Evolutionary conservation across 2,113 vertebrate species (phyloP).

Genomic region (Campylomormyrus tamandua): DNA sequence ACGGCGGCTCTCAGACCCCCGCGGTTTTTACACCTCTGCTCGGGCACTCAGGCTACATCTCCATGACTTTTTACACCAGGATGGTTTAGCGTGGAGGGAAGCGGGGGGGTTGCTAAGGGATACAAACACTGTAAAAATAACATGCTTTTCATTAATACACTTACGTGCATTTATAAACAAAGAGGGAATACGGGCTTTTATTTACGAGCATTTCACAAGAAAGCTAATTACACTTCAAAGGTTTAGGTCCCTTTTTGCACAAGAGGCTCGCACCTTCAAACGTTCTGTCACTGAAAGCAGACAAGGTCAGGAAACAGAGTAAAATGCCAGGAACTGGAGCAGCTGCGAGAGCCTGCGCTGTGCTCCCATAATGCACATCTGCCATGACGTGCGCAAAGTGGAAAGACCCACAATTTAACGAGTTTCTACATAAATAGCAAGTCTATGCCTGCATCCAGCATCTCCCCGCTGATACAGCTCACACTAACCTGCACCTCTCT

Average conservation of each 20-base stretch:
- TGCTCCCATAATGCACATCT: background rate
- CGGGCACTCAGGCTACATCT: background rate
- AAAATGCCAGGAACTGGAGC: background rate
- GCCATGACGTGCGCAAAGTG: background rate
- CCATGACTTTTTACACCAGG: background rate
- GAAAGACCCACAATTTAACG: background rate
- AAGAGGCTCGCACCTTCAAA: background rate
- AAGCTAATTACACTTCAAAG: background rate
- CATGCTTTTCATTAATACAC: background rate
- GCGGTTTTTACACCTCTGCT: background rate
- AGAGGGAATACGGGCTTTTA: background rate
- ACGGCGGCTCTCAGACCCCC: background rate
- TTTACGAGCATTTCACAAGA: background rate
- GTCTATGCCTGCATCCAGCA: background rate
- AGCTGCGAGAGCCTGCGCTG: background rate
- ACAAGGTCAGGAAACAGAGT: slow-evolving; percentile 2
- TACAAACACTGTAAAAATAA: background rate
- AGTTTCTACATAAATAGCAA: background rate
- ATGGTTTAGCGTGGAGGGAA: background rate
- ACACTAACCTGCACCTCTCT: background rate
- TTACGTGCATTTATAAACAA: background rate
- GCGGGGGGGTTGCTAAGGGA: background rate
- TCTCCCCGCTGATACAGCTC: background rate
- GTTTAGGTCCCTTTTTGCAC: background rate
- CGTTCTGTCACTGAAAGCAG: background rate